Evolutionary conservation across 2,888 invertebrate genomes (phyloP).

Genomic region (Frankliniella fusca): DNA sequence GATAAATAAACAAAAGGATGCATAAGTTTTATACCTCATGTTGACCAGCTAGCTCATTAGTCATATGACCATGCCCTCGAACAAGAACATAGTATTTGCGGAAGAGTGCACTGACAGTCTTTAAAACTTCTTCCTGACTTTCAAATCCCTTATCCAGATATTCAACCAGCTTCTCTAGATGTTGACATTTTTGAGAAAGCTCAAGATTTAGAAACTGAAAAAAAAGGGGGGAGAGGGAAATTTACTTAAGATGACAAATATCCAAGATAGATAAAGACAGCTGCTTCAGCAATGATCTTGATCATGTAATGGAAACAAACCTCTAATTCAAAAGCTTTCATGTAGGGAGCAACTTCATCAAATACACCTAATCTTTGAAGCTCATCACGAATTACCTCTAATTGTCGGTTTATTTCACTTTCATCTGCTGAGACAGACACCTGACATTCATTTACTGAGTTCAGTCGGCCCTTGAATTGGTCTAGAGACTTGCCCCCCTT

Average conservation of each 20-base stretch:
- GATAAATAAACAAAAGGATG: constrained; percentile 13
- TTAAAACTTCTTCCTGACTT: constrained; percentile 50
- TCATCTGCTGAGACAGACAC: not conserved
- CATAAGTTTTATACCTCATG: constrained; percentile 50
- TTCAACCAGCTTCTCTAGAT: constrained; percentile 47
- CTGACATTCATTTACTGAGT: not conserved
- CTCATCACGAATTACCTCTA: not conserved
- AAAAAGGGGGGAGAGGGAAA: not conserved
- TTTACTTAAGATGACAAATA: not conserved
- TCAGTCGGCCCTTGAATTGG: not conserved
- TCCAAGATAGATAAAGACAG: no score
- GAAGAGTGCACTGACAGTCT: constrained; percentile 53
- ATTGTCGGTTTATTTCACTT: not conserved
- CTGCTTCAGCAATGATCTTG: no score
- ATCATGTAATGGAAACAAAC: not conserved
- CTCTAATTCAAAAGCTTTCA: not conserved
- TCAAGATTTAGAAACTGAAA: not conserved
- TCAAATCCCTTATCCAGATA: constrained; percentile 49
- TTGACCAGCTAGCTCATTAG: constrained; percentile 54
- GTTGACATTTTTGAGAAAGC: not conserved
- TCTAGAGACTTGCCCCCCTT: not conserved
- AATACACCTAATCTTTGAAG: not conserved
- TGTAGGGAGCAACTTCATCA: not conserved
- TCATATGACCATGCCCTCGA: constrained; percentile 56
- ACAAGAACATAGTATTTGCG: constrained; percentile 58